Evolutionary conservation across 2,797 vertebrate genomes (phyloP).

Genomic region (Helarctos malayanus): DNA sequence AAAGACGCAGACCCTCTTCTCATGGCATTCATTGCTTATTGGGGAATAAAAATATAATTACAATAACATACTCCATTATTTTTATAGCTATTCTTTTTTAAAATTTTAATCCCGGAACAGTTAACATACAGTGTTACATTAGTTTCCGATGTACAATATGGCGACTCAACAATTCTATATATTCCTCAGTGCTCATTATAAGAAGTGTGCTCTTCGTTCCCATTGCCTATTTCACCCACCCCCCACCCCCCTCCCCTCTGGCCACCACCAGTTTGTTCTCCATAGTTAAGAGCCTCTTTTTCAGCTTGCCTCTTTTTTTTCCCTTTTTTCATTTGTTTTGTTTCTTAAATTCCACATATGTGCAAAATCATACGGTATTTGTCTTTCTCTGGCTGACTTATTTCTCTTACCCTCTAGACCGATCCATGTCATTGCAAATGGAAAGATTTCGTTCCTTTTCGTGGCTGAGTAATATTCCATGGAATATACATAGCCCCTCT

Average conservation of each 20-base stretch:
- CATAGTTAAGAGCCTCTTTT: background rate
- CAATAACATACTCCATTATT: background rate
- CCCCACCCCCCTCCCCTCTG: background rate
- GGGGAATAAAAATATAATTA: constrained; percentile 26
- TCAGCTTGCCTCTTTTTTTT: background rate
- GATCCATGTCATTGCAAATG: background rate
- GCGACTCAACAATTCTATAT: background rate
- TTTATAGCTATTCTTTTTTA: background rate
- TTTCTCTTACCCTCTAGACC: background rate
- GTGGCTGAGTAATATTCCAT: background rate
- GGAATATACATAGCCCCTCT: background rate
- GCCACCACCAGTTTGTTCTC: background rate
- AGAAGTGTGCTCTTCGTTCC: background rate
- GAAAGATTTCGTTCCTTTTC: background rate
- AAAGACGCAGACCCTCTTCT: background rate
- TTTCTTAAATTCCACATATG: background rate
- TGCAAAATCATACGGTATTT: background rate
- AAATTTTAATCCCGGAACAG: background rate
- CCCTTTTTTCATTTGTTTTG: background rate
- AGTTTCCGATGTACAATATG: background rate
- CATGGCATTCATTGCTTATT: background rate
- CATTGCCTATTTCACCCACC: background rate
- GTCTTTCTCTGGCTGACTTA: background rate
- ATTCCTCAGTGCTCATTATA: background rate
- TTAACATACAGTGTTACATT: background rate